These are phyloP conservation scores for Natrix natrix DNA, from an alignment of 2,797 vertebrate species.

Conservation along the genomic window DNA sequence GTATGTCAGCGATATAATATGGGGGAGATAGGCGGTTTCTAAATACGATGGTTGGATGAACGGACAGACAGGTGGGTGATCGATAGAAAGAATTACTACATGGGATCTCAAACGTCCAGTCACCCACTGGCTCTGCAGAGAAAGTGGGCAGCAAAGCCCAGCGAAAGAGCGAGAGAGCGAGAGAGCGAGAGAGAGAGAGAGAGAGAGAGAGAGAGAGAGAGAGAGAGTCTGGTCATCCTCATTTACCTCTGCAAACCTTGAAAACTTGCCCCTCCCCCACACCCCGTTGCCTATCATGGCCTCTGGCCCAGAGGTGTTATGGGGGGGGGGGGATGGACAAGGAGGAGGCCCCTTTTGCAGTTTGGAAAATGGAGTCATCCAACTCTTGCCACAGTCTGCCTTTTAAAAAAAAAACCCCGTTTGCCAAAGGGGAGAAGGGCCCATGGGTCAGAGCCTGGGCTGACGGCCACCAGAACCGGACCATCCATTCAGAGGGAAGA, in stretches of 20 bases:
- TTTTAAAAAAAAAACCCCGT: too few species aligned
- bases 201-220: too few species aligned
- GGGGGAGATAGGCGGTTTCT: not conserved
- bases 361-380: not conserved
- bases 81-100: not conserved
- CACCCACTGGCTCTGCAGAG: not conserved
- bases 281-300: too few species aligned
- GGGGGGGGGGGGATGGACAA: accelerated
- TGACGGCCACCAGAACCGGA: not conserved
- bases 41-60: not conserved
- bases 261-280: not conserved
- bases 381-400: not conserved
- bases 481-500: not conserved
- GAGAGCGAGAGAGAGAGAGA: too few species aligned
- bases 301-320: not conserved
- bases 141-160: not conserved
- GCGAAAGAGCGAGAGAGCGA: too few species aligned
- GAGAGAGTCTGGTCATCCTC: not conserved
- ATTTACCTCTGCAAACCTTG: not conserved
- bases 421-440: not conserved
- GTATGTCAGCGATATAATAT: not conserved
- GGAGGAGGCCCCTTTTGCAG: not conserved
- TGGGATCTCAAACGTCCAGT: not conserved
- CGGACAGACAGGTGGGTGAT: not conserved
- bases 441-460: not conserved